Evolutionary conservation across 2,888 invertebrate species (phyloP).

Genomic region (Drosophila rubida): DNA sequence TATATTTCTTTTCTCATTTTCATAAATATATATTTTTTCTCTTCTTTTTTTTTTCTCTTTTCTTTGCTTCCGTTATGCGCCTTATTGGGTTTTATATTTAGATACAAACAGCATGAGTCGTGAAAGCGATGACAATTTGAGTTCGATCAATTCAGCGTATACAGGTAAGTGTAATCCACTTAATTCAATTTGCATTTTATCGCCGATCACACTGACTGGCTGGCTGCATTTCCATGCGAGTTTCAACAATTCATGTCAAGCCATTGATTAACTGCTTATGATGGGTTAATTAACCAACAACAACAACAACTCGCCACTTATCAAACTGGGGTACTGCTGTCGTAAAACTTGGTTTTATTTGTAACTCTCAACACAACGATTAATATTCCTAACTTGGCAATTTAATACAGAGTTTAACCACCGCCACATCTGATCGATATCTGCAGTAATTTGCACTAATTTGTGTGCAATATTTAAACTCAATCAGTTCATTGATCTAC

Average conservation of each 20-base stretch:
- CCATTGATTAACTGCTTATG: conserved; percentile 16
- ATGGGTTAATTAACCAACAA: conserved; percentile 31
- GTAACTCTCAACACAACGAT: conserved; percentile 1
- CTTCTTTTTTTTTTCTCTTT: conserved; percentile 46
- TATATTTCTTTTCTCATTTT: conserved; percentile 31
- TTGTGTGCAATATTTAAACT: conserved; percentile 13
- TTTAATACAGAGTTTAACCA: not conserved
- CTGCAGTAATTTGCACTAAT: not conserved
- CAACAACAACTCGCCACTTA: no score
- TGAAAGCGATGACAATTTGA: conserved; percentile 84
- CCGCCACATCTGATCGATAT: conserved; percentile 4
- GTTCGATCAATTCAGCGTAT: conserved; percentile 82
- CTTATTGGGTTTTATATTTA: conserved; percentile 67
- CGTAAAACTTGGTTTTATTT: conserved; percentile 4
- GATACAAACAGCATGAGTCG: conserved; percentile 83
- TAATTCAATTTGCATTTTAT: conserved; percentile 39
- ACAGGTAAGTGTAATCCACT: conserved; percentile 78
- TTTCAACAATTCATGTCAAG: conserved; percentile 17
- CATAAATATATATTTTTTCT: conserved; percentile 30
- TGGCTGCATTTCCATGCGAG: conserved; percentile 33
- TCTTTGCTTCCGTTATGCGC: conserved; percentile 52
- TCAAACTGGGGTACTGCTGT: conserved; percentile 6
- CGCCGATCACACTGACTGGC: conserved; percentile 3
- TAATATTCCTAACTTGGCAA: conserved; percentile 4
- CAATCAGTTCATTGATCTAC: conserved; percentile 47